Evolutionary conservation across 2,113 vertebrate genomes (phyloP).

Genomic region (Chaetodon trifascialis): DNA sequence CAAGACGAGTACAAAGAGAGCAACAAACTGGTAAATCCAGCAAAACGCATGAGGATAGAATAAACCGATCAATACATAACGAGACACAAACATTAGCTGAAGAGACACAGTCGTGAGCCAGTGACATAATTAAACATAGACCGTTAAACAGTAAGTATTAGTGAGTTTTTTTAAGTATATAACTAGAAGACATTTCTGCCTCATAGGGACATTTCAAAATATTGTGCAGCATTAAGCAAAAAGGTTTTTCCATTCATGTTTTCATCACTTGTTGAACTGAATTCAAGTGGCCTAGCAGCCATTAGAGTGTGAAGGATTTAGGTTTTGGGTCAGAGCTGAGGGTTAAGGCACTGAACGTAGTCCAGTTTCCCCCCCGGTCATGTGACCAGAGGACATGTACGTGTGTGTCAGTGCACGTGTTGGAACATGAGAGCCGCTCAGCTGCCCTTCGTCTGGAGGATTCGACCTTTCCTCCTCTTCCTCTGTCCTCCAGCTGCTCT

Average conservation of each 20-base stretch:
- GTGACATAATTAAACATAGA: too few species aligned
- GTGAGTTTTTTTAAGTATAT: too few species aligned
- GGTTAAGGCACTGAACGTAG: background rate
- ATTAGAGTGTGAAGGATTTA: background rate
- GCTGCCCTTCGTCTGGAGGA: slow-evolving; percentile 32
- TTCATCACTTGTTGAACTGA: background rate
- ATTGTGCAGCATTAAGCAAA: too few species aligned
- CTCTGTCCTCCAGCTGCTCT: slow-evolving; percentile 75
- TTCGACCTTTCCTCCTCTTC: slow-evolving; percentile 62
- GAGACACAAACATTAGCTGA: too few species aligned
- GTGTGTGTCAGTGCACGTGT: background rate
- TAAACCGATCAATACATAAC: background rate
- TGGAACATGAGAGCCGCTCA: slow-evolving; percentile 29
- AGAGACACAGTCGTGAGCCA: too few species aligned
- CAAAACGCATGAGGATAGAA: background rate
- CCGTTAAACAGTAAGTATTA: too few species aligned
- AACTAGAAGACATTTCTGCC: background rate
- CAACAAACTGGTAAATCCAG: background rate
- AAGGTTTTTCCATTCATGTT: background rate
- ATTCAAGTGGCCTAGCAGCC: background rate
- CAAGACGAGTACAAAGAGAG: background rate
- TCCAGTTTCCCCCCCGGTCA: slow-evolving; percentile 2
- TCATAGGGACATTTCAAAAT: too few species aligned
- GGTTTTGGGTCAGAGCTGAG: background rate
- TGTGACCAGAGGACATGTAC: slow-evolving; percentile 12